Conservation (phyloP, 2,797 vertebrate species). For the Microchirus variegatus region DNA sequence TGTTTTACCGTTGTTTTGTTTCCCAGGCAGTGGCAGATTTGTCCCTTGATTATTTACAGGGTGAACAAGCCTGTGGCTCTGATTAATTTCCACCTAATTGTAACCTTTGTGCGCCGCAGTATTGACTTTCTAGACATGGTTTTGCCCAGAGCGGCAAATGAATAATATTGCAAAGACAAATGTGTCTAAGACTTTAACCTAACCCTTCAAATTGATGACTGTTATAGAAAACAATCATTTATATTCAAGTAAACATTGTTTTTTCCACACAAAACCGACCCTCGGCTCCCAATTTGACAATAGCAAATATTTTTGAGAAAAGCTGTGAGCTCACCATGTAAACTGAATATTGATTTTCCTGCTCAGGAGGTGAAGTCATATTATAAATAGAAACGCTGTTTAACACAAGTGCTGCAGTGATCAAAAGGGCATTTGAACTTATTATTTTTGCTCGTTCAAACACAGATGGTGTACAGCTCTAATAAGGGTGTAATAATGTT, state of each 20-base stretch:
- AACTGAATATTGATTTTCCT: conserved; percentile 81
- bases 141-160: conserved; percentile 64
- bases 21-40: conserved; percentile 43
- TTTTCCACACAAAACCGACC: conserved; percentile 64
- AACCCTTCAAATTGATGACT: conserved; percentile 58
- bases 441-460: conserved; percentile 25
- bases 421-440: conserved; percentile 29
- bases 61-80: conserved; percentile 54
- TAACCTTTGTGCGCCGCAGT: conserved; percentile 59
- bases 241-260: conserved; percentile 67
- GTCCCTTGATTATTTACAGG: conserved; percentile 70
- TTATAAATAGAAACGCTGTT: conserved; percentile 73
- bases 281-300: conserved; percentile 47
- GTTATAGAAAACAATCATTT: conserved; percentile 62
- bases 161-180: conserved; percentile 72
- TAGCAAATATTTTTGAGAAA: conserved; percentile 54
- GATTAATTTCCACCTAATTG: conserved; percentile 79
- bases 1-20: conserved; percentile 48
- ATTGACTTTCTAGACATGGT: conserved; percentile 69
- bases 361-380: conserved; percentile 76
- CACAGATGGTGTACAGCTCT: conserved; percentile 13
- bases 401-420: conserved; percentile 39
- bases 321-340: conserved; percentile 74
- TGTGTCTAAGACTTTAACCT: conserved; percentile 68
- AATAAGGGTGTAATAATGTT: neutral